Evolutionary conservation across 2,113 vertebrate genomes (phyloP).

Genomic region (Callaeas wilsoni): DNA sequence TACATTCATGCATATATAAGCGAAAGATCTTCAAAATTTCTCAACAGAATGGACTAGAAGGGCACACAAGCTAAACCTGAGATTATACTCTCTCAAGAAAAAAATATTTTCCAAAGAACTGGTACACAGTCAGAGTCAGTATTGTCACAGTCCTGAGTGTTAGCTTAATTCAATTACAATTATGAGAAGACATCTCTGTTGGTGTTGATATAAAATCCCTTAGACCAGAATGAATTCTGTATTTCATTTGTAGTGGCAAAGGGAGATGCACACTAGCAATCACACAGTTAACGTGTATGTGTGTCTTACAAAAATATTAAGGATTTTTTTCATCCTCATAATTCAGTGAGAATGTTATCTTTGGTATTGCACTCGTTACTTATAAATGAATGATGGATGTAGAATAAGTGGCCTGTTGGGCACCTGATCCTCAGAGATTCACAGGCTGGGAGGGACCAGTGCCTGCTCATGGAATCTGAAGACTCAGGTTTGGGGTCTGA

Average conservation of each 20-base stretch:
- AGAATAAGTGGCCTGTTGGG: not conserved
- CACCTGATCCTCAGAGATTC: not conserved
- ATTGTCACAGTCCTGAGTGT: not conserved
- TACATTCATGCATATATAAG: not conserved
- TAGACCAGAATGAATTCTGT: not conserved
- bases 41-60: not conserved
- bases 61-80: not conserved
- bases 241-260: not conserved
- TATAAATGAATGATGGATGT: not conserved
- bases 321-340: not conserved
- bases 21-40: not conserved
- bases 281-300: not conserved
- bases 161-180: not conserved
- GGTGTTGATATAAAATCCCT: not conserved
- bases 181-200: not conserved
- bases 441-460: not conserved
- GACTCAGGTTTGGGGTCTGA: not conserved
- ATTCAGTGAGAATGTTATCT: not conserved
- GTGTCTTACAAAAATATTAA: not conserved
- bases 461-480: not conserved
- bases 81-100: not conserved
- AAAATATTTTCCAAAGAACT: not conserved
- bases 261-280: not conserved
- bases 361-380: not conserved
- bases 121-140: not conserved